Percentiles rank a stretch among this genome's conserved stretches.
These are phyloP conservation scores for Ranitomeya variabilis DNA, from an alignment of 2,113 vertebrate species.

Conservation along the genomic window DNA sequence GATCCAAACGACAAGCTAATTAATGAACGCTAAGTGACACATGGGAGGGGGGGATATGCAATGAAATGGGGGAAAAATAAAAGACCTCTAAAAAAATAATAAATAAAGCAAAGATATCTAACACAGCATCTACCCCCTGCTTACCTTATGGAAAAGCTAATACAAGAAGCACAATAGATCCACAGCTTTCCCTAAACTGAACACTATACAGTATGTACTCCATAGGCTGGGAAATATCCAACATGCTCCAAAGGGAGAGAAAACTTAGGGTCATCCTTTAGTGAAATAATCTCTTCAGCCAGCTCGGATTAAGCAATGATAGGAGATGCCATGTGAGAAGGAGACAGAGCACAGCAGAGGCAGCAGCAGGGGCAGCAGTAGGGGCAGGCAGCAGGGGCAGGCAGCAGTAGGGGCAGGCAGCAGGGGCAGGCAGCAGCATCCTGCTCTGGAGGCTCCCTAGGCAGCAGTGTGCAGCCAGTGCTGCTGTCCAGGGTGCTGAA, in stretches of 20 bases:
- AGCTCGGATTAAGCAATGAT: slow-evolving; percentile 26
- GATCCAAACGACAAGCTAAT: not conserved
- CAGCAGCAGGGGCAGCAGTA: not conserved
- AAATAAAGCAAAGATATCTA: not conserved
- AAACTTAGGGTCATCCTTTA: slow-evolving; percentile 35
- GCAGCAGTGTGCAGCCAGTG: slow-evolving; percentile 64
- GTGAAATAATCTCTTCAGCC: not conserved
- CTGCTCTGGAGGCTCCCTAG: slow-evolving; percentile 41
- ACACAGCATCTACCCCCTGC: slow-evolving; percentile 60
- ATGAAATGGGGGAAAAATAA: not conserved
- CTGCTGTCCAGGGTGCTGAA: slow-evolving; percentile 96
- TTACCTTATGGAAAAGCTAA: slow-evolving; percentile 91
- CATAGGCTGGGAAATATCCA: slow-evolving; percentile 3
- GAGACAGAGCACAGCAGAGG: not conserved
- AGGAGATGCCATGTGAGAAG: slow-evolving; percentile 20
- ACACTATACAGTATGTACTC: slow-evolving; percentile 75
- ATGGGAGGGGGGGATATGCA: not conserved
- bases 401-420: not conserved
- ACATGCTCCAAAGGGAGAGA: not conserved
- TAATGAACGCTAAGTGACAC: slow-evolving; percentile 20
- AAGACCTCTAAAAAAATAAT: not conserved
- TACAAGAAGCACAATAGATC: slow-evolving; percentile 91
- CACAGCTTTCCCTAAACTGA: slow-evolving; percentile 97
- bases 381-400: no score
- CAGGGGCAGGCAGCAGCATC: not conserved